Percentiles rank a stretch among this genome's conserved stretches.
Evolutionary conservation across 1,140 invertebrate genomes (phyloP).

Genomic region (Drosophila dunni): DNA sequence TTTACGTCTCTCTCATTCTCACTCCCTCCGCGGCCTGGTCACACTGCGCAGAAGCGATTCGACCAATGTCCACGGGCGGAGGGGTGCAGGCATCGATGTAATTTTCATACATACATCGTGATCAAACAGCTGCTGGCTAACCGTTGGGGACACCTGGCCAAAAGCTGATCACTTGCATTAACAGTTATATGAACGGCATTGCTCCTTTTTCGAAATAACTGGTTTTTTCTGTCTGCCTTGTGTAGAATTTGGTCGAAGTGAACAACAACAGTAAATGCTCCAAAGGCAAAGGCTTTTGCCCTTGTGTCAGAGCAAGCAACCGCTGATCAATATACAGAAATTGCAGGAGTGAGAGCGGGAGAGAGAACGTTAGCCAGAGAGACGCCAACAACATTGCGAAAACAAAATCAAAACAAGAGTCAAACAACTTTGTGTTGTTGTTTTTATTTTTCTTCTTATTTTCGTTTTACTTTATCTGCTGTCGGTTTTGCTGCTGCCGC

Average conservation of each 20-base stretch:
- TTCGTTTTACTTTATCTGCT: conserved; percentile 1
- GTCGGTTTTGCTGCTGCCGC: conserved; percentile 19
- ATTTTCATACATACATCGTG: conserved; percentile 37
- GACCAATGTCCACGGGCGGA: not conserved
- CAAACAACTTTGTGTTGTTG: conserved; percentile 59
- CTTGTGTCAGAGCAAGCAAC: conserved; percentile 44
- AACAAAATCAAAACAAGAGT: conserved; percentile 58
- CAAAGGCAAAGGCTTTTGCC: conserved; percentile 26
- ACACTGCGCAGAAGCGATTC: conserved; percentile 57
- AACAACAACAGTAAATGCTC: not conserved
- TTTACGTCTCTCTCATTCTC: not conserved
- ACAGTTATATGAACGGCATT: conserved; percentile 48
- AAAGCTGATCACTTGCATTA: conserved; percentile 40
- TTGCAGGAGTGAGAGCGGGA: conserved; percentile 1
- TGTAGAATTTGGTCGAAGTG: conserved; percentile 36
- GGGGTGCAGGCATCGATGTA: not conserved
- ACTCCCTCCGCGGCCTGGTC: conserved; percentile 27
- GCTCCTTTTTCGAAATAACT: conserved; percentile 57
- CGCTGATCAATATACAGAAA: conserved; percentile 48
- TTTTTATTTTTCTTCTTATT: conserved; percentile 12
- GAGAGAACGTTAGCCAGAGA: conserved; percentile 7
- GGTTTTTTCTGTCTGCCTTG: conserved; percentile 50
- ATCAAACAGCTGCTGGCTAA: conserved; percentile 54
- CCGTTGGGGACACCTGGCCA: conserved; percentile 45
- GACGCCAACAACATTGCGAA: conserved; percentile 33